A percentile compares a stretch with the other conserved stretches of the same genome.
Conservation (phyloP, 2,113 vertebrate species). For the Excalfactoria chinensis region DNA sequence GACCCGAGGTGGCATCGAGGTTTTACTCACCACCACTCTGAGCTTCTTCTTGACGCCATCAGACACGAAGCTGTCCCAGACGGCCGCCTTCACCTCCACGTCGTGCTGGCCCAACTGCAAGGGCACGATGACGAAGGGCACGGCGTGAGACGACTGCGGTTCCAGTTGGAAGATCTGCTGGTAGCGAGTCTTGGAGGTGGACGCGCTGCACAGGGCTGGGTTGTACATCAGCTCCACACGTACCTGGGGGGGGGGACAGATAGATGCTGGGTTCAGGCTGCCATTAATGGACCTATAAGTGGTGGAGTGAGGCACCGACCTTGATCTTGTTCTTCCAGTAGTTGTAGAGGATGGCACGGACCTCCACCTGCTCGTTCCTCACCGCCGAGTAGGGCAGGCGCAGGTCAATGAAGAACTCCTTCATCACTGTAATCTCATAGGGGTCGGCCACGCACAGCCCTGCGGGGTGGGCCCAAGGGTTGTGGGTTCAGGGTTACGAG, state of each 20-base stretch:
- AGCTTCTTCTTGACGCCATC: constrained; percentile 87
- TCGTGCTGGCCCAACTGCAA: constrained; percentile 73
- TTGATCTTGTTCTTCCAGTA: constrained; percentile 19
- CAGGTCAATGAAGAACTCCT: constrained; percentile 88
- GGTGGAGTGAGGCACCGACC: constrained; percentile 3
- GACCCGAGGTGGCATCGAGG: not conserved
- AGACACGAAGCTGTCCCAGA: not conserved
- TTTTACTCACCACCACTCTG: constrained; percentile 86
- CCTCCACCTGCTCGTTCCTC: constrained; percentile 86
- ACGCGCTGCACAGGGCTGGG: constrained; percentile 83
- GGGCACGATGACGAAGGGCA: constrained; percentile 87
- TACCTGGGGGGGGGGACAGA: constrained; percentile 73
- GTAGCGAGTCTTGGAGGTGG: constrained; percentile 74
- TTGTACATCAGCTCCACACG: constrained; percentile 81
- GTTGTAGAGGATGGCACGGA: constrained; percentile 85
- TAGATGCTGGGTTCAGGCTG: not conserved
- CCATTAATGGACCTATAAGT: not conserved
- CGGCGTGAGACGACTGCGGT: constrained; percentile 34
- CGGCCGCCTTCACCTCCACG: constrained; percentile 85
- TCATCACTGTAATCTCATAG: constrained; percentile 82
- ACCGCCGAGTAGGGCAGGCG: constrained; percentile 85
- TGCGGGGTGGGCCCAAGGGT: constrained; percentile 8
- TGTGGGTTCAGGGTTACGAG: accelerated
- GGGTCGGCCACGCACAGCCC: constrained; percentile 88
- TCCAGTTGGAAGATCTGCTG: constrained; percentile 63